phyloP scores from a whole-genome alignment of 2,113 vertebrate species.

The Dermatemys mawii region DNA sequence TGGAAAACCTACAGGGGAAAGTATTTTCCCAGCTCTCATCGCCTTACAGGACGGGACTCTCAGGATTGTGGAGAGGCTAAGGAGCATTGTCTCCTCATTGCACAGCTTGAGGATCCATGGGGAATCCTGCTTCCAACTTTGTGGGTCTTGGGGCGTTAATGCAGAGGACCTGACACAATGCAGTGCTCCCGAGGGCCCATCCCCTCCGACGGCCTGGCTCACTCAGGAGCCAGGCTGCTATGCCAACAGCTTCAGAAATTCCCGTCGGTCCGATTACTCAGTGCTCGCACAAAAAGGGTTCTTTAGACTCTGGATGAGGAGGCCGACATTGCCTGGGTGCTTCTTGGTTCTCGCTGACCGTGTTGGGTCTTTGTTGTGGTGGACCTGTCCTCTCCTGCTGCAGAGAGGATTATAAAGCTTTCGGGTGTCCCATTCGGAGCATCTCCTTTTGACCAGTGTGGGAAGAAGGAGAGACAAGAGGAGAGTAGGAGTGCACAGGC shows the following conservation, averaged over 20 bases:
- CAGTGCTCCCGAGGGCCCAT: not conserved
- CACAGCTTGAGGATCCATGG: not conserved
- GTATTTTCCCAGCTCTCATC: not conserved
- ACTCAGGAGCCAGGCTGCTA: not conserved
- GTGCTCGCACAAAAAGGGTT: not conserved
- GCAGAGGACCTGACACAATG: not conserved
- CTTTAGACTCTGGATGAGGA: not conserved
- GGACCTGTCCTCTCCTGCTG: not conserved
- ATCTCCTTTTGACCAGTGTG: not conserved
- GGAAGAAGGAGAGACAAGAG: not conserved
- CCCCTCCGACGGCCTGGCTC: not conserved
- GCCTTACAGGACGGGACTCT: not conserved
- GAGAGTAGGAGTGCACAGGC: too few relatives aligned
- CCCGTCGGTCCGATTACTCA: not conserved
- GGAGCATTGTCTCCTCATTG: not conserved
- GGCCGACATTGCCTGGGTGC: rapidly evolving
- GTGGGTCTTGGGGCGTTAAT: not conserved
- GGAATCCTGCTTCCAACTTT: not conserved
- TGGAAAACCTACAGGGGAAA: not conserved
- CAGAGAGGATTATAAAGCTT: not conserved
- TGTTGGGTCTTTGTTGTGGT: not conserved
- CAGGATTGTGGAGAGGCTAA: not conserved
- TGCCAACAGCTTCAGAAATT: rapidly evolving
- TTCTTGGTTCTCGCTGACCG: not conserved
- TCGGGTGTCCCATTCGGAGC: not conserved